Conservation (phyloP, 2,113 vertebrate genomes). For the Phrynosoma platyrhinos region DNA sequence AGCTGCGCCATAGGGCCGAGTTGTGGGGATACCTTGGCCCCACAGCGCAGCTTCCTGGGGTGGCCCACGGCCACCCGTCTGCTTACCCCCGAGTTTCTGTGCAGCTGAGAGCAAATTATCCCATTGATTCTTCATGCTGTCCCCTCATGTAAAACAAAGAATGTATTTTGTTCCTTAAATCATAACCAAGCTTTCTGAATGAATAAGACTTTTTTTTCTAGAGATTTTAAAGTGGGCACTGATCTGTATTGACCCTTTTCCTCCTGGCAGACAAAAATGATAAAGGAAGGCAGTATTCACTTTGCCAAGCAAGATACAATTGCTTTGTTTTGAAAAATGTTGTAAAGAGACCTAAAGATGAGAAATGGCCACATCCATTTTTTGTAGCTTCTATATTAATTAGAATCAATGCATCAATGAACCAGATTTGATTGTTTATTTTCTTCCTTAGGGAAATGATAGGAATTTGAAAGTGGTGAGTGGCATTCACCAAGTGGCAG, state of each 20-base stretch:
- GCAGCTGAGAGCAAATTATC: not conserved
- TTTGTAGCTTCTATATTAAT: not conserved
- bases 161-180: not conserved
- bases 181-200: not conserved
- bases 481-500: constrained; percentile 24
- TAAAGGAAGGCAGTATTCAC: not conserved
- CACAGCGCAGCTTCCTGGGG: too few species aligned
- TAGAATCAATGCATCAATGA: constrained; percentile 32
- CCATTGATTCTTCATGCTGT: not conserved
- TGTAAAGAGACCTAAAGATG: not conserved
- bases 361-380: not conserved
- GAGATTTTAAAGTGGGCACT: not conserved
- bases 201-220: constrained; percentile 14
- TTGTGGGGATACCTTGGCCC: too few species aligned
- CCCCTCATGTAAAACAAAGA: not conserved
- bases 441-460: constrained; percentile 7
- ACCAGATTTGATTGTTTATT: constrained; percentile 46
- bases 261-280: not conserved
- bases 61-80: too few species aligned
- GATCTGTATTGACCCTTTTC: not conserved
- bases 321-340: not conserved
- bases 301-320: not conserved
- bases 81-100: not conserved
- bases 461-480: not conserved
- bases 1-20: too few species aligned